Conservation (phyloP, 2,113 vertebrate genomes). For the Pterophyllum scalare region DNA sequence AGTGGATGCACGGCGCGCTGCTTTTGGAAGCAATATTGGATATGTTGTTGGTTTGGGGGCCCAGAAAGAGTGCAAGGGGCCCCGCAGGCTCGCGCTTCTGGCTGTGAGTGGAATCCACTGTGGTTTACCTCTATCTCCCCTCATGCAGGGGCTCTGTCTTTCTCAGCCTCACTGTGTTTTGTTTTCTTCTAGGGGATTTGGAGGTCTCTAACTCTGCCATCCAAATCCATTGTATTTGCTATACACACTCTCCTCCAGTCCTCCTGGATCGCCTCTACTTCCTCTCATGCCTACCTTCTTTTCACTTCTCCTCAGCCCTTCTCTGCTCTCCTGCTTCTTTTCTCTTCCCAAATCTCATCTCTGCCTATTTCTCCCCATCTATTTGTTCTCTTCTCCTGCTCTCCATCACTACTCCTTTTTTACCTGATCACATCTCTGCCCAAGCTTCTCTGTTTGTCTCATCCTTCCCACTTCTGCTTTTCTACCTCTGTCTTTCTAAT, state of each 20-base stretch:
- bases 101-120: constrained; percentile 40
- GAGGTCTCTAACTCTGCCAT: constrained; percentile 50
- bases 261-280: constrained; percentile 8
- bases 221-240: constrained; percentile 61
- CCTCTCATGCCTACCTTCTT: constrained; percentile 1
- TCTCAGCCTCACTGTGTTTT: constrained; percentile 51
- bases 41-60: constrained; percentile 22
- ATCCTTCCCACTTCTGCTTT: background rate
- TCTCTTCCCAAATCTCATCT: constrained; percentile 1
- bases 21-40: constrained; percentile 39
- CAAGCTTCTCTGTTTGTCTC: background rate
- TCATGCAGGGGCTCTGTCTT: constrained; percentile 58
- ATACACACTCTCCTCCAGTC: constrained; percentile 16
- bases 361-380: constrained; percentile 21
- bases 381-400: background rate
- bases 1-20: constrained; percentile 29
- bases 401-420: background rate
- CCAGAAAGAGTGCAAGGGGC: constrained; percentile 31
- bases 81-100: constrained; percentile 47
- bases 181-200: constrained; percentile 68
- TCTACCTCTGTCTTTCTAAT: background rate
- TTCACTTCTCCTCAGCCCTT: background rate
- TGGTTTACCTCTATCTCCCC: constrained; percentile 69
- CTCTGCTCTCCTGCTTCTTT: background rate
- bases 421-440: background rate